phyloP scores from a whole-genome alignment of 2,797 vertebrate species.

The Rhadinocentrus ornatus region DNA sequence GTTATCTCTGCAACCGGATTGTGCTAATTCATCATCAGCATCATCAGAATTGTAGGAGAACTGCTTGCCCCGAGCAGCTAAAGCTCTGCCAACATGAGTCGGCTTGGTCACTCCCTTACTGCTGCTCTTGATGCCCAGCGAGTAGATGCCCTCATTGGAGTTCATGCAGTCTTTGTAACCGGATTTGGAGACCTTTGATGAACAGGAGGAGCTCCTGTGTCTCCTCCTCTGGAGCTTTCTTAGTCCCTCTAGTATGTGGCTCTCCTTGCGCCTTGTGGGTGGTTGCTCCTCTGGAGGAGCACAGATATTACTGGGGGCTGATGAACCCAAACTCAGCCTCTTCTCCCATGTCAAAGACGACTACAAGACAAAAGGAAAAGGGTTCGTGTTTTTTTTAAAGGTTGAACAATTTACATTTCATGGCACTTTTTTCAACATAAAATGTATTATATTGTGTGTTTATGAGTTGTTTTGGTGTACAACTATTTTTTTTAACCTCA shows the following conservation, averaged over 20 bases:
- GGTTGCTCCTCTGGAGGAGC: constrained; percentile 86
- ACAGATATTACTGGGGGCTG: constrained; percentile 88
- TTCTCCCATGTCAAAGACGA: constrained; percentile 90
- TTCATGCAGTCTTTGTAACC: constrained; percentile 95
- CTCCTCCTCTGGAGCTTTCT: constrained; percentile 89
- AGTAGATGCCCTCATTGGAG: constrained; percentile 97
- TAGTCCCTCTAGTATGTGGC: constrained; percentile 90
- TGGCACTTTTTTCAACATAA: neutral
- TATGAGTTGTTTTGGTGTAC: neutral
- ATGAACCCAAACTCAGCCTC: constrained; percentile 89
- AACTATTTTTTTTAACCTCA: neutral
- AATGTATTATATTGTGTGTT: neutral
- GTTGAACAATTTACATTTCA: neutral
- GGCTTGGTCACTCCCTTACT: constrained; percentile 78
- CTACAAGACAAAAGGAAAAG: constrained; percentile 56
- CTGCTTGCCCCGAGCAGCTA: constrained; percentile 68
- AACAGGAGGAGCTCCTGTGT: constrained; percentile 83
- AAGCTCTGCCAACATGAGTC: constrained; percentile 62
- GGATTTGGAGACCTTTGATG: constrained; percentile 87
- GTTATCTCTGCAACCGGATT: constrained; percentile 73
- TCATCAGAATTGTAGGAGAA: constrained; percentile 89
- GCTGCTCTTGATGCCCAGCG: constrained; percentile 87
- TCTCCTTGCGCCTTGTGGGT: constrained; percentile 89
- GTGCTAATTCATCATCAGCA: constrained; percentile 84
- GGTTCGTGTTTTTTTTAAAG: neutral